Percentiles rank a stretch among this genome's conserved stretches.
These are phyloP conservation scores for Oncorhynchus kisutch DNA, from an alignment of 2,113 vertebrate species.

Conservation along the genomic window DNA sequence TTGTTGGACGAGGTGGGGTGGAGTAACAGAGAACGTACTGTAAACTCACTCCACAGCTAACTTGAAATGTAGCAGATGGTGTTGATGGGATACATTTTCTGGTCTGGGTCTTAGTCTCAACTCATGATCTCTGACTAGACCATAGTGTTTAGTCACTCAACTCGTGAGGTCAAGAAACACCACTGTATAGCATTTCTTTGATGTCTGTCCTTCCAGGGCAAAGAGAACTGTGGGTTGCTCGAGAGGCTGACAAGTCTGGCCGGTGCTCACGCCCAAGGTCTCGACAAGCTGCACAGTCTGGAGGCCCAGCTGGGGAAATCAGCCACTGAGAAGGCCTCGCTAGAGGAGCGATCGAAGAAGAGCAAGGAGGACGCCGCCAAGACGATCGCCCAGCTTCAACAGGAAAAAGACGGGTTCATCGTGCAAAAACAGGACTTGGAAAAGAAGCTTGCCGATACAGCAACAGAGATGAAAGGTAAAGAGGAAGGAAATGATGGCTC, in stretches of 20 bases:
- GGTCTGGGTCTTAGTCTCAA: not conserved
- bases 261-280: constrained; percentile 68
- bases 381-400: constrained; percentile 73
- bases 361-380: constrained; percentile 71
- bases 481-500: not conserved
- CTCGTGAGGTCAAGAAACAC: too few relatives aligned
- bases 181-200: too few relatives aligned
- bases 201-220: constrained; percentile 71
- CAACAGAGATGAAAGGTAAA: constrained; percentile 82
- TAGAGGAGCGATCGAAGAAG: constrained; percentile 79
- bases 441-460: constrained; percentile 73
- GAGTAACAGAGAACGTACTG: too few relatives aligned
- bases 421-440: constrained; percentile 78
- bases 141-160: too few relatives aligned
- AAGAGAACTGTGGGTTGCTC: constrained; percentile 86
- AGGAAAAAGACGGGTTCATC: constrained; percentile 69
- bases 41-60: too few relatives aligned
- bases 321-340: constrained; percentile 63
- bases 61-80: too few relatives aligned
- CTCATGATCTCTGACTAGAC: too few relatives aligned
- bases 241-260: constrained; percentile 85
- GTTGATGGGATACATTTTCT: not conserved
- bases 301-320: constrained; percentile 83
- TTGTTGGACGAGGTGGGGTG: too few relatives aligned
- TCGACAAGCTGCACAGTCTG: constrained; percentile 81